Evolutionary conservation across 1,140 invertebrate species (phyloP), one percentile per base, ranked within the genome.

Genomic region (Parasteatoda tepidariorum): DNA sequence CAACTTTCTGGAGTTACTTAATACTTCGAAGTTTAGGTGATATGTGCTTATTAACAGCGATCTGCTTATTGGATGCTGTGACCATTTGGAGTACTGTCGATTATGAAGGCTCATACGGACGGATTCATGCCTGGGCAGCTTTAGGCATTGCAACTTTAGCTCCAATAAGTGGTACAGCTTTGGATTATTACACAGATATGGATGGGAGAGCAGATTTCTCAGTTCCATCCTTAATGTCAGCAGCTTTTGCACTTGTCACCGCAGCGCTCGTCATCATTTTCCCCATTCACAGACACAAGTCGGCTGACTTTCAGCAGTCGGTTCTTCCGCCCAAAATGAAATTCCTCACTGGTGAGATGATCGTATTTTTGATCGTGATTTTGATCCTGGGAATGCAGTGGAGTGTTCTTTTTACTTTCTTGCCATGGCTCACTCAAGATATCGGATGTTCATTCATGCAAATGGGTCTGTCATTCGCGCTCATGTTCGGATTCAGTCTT

Each of bases 41-140:
- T 75, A 48, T 86, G 1, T 83, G 78, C 54, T 38, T 87, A 2
- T 64, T 87, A 9, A 85, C 86, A 2, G 41, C 73, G 2, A 62
- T 86, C 30, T 68, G 84, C 24, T 57, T 86, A 4, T 34, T 87
- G 15, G 86, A 87, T 82, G 85, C 84, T 26, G 30, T 86, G 3
- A 78, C 82, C n/a, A 78, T 87, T 4, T 71, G 83, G n/a, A 74
- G 68, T 5, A 85, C 84, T 6, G 82, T 84, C 11, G 81, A 87
- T 71, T 87, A 83, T 48, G 85, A 87, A 66, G 82, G 86, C 7
- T 34, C 84, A 26, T 87, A 87, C 64, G 86, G 84, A 4, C 79
- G 85, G 11, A 82, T 85, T 1, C 74, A 83, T 6, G 62, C 82
- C 15, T 87, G 84, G 84, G 73, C 86, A 48, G 84, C 85, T 2